phyloP scores from a whole-genome alignment of 1,140 invertebrate genomes.

The Achatina immaculata region DNA sequence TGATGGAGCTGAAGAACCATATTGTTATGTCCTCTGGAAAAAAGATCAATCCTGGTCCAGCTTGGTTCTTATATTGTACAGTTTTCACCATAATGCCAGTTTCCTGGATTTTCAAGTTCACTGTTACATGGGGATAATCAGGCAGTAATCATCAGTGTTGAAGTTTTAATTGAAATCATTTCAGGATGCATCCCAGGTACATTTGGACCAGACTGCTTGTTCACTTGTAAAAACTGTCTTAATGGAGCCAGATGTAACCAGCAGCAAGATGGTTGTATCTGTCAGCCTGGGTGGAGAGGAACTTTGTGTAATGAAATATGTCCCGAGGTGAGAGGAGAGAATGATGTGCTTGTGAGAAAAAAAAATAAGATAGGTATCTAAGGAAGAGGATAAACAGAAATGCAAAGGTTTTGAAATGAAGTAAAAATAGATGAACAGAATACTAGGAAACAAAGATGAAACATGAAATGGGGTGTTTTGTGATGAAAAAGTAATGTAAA shows the following conservation, averaged over 20 bases:
- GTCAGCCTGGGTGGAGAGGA: conserved; percentile 66
- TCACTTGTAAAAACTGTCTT: conserved; percentile 63
- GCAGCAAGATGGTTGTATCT: conserved; percentile 62
- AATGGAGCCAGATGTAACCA: conserved; percentile 66
- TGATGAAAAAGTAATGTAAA: too few species aligned
- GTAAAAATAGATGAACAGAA: too few species aligned
- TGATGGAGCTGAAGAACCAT: too few species aligned
- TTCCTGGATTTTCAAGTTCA: too few species aligned
- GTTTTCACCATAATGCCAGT: too few species aligned
- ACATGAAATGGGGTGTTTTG: too few species aligned
- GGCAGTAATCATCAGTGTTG: too few species aligned
- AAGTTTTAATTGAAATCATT: not conserved
- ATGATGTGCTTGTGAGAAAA: too few species aligned
- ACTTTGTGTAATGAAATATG: conserved; percentile 67
- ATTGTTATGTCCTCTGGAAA: not conserved
- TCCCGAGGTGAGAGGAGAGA: conserved; percentile 54
- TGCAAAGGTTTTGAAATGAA: too few species aligned
- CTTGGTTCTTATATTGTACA: not conserved
- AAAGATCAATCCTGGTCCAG: not conserved
- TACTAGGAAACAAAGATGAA: too few species aligned
- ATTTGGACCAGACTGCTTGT: conserved; percentile 68
- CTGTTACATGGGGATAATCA: too few species aligned
- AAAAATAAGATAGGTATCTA: not conserved
- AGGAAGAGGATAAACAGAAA: not conserved
- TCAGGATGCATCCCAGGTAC: conserved; percentile 64